phyloP scores from a whole-genome alignment of 2,113 vertebrate species.

The Erythrolamprus reginae region DNA sequence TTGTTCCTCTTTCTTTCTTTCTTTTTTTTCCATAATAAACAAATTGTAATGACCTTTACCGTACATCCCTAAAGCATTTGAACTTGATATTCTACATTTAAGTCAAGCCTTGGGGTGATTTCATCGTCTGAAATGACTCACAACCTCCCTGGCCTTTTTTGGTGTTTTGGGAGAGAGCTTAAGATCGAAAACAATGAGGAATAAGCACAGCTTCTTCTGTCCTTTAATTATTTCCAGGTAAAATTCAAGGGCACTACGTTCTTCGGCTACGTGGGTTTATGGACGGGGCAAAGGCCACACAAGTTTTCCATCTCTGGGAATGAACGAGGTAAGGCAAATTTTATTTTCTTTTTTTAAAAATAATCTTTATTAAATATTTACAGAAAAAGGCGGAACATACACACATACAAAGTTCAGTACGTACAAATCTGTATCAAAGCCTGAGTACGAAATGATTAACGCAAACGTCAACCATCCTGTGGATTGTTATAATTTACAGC shows the following conservation, averaged over 20 bases:
- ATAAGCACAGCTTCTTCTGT: not conserved
- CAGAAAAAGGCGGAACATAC: too few species aligned
- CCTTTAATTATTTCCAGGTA: slow-evolving; percentile 65
- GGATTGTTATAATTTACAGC: too few species aligned
- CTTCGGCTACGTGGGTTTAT: slow-evolving; percentile 87
- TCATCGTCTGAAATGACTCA: not conserved
- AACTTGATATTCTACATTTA: not conserved
- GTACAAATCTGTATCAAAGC: too few species aligned
- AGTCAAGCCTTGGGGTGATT: not conserved
- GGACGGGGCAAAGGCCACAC: slow-evolving; percentile 89
- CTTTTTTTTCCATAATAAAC: not conserved
- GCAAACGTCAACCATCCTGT: too few species aligned
- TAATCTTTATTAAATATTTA: too few species aligned
- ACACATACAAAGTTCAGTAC: too few species aligned
- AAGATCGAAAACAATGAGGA: rapidly evolving
- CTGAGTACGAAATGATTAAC: too few species aligned
- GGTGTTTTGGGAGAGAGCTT: not conserved
- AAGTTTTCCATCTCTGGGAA: slow-evolving; percentile 89
- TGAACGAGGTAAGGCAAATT: slow-evolving; percentile 73
- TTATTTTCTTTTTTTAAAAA: too few species aligned
- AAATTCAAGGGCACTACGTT: slow-evolving; percentile 86
- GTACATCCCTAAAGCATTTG: not conserved
- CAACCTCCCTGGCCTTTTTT: not conserved
- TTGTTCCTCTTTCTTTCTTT: not conserved
- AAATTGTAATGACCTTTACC: not conserved